Evolutionary conservation across 2,888 invertebrate genomes (phyloP).

Genomic region (Callosobruchus maculatus): DNA sequence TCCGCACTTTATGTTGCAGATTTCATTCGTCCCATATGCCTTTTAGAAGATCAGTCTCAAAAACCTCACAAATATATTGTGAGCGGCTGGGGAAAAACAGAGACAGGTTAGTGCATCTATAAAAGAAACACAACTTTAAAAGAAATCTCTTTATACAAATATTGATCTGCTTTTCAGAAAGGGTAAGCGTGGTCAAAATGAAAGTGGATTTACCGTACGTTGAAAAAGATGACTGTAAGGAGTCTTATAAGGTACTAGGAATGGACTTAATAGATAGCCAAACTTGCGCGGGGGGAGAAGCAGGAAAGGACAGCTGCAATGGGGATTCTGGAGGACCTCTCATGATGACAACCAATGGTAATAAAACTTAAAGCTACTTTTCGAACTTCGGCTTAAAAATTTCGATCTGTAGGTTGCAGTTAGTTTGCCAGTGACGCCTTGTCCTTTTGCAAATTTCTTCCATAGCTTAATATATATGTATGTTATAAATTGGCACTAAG

Average conservation of each 20-base stretch:
- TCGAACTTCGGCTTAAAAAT: no score
- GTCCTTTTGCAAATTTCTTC: no score
- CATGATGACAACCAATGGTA: slow-evolving; percentile 51
- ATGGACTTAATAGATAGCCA: slow-evolving; percentile 56
- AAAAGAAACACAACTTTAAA: slow-evolving; percentile 43
- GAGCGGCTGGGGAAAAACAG: slow-evolving; percentile 56
- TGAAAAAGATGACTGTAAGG: slow-evolving; percentile 53
- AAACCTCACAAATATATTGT: slow-evolving; percentile 32
- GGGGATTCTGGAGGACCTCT: slow-evolving; percentile 80
- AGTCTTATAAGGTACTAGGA: slow-evolving; percentile 51
- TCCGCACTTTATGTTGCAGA: slow-evolving; percentile 34
- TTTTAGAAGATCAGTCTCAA: slow-evolving; percentile 21
- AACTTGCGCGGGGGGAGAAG: slow-evolving; percentile 71
- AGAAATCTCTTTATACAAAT: slow-evolving; percentile 60
- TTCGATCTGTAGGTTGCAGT: no score
- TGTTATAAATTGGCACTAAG: no score
- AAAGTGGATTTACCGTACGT: slow-evolving; percentile 61
- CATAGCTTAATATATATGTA: no score
- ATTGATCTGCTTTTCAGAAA: no score
- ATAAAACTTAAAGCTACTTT: no score
- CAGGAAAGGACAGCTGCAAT: slow-evolving; percentile 67
- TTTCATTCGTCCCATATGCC: slow-evolving; percentile 43
- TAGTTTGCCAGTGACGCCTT: no score
- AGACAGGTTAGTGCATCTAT: slow-evolving; percentile 31
- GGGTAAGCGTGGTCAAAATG: slow-evolving; percentile 53